These are phyloP conservation scores for Scelioninae gen. 1 DNA, from an alignment of 2,888 invertebrate species.

Conservation along the genomic window DNA sequence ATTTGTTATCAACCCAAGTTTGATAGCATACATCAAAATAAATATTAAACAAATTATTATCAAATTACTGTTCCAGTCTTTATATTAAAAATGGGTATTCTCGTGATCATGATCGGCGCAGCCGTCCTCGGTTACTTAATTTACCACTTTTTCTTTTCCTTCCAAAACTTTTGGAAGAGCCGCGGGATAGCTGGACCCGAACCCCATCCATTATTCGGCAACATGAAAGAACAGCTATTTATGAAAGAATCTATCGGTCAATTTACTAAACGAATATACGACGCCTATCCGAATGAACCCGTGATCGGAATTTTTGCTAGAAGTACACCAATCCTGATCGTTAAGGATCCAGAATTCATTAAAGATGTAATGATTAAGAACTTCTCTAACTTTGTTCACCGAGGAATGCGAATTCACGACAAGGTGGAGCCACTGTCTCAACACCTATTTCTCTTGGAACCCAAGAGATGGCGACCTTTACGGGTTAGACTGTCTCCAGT, in stretches of 20 bases:
- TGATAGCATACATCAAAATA: no score
- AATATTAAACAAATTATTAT: no score
- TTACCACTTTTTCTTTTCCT: constrained; percentile 51
- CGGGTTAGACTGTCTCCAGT: constrained; percentile 85
- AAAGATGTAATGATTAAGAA: constrained; percentile 83
- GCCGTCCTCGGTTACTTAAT: constrained; percentile 66
- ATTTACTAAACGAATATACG: constrained; percentile 55
- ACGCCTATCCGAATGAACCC: constrained; percentile 63
- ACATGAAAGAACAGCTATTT: constrained; percentile 80
- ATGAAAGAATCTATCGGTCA: constrained; percentile 46
- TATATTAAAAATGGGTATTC: constrained; percentile 44
- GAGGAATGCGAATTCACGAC: constrained; percentile 81
- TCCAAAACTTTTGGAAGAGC: constrained; percentile 82
- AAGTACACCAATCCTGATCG: constrained; percentile 80
- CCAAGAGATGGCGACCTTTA: constrained; percentile 85
- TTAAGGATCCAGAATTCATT: constrained; percentile 81
- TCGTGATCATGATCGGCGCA: constrained; percentile 82
- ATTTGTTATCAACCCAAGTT: no score
- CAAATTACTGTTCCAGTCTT: no score
- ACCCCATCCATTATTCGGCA: constrained; percentile 84
- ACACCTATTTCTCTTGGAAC: constrained; percentile 83
- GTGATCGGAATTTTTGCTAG: constrained; percentile 82
- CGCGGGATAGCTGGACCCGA: constrained; percentile 81
- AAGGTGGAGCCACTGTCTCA: constrained; percentile 84
- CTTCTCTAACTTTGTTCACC: constrained; percentile 79